Evolutionary conservation across 2,113 vertebrate species (phyloP).

Genomic region (Hydrochoerus hydrochaeris): DNA sequence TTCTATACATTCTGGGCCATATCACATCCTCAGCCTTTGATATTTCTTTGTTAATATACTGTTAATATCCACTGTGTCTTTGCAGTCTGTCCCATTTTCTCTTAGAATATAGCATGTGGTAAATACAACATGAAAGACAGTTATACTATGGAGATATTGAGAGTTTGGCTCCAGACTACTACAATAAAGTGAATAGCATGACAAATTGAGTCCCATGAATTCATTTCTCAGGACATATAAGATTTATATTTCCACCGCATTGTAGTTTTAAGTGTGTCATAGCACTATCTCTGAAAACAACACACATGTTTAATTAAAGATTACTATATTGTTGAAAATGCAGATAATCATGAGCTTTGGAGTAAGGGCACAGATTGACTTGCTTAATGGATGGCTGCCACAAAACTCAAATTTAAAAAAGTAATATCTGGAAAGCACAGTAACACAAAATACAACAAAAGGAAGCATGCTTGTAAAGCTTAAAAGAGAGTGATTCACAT

Average conservation of each 20-base stretch:
- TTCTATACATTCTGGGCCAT: not conserved
- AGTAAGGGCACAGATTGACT: not conserved
- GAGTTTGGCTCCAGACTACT: not conserved
- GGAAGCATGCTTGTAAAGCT: not conserved
- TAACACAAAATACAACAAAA: not conserved
- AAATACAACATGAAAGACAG: not conserved
- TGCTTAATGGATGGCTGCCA: not conserved
- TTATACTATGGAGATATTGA: not conserved
- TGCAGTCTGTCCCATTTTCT: not conserved
- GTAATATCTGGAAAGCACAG: no score
- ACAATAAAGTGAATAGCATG: not conserved
- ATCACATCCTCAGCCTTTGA: not conserved
- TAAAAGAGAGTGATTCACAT: not conserved
- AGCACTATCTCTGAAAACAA: not conserved
- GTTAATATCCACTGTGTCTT: not conserved
- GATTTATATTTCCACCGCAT: not conserved
- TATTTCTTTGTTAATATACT: not conserved
- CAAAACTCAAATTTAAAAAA: not conserved
- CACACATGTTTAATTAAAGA: not conserved
- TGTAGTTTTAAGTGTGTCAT: not conserved
- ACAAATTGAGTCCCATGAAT: not conserved
- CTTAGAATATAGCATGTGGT: not conserved
- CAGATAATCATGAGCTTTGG: not conserved
- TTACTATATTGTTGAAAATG: not conserved
- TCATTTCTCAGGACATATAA: not conserved